Conservation (phyloP, 2,888 invertebrate species). For the Lamellibrachia columna region DNA sequence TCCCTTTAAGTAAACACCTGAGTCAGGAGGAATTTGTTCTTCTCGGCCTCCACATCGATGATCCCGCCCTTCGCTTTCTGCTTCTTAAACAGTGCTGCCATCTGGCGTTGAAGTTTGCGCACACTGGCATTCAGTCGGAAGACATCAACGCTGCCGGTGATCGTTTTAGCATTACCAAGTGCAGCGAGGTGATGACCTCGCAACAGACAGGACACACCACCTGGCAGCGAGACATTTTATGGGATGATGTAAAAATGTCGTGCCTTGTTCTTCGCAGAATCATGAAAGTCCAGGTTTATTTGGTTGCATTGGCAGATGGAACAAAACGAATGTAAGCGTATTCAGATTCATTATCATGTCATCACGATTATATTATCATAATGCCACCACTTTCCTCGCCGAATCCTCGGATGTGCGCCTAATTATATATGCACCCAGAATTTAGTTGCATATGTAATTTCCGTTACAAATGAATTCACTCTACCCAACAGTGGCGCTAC, state of each 20-base stretch:
- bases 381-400: no score
- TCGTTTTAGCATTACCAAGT: constrained; percentile 63
- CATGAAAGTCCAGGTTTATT: neutral
- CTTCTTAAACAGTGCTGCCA: constrained; percentile 78
- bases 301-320: neutral
- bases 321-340: neutral
- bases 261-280: neutral
- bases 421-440: no score
- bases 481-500: no score
- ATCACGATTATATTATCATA: neutral
- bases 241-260: neutral
- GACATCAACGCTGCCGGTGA: constrained; percentile 67
- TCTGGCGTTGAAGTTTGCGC: constrained; percentile 71
- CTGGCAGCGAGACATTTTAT: constrained; percentile 65
- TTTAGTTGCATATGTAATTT: no score
- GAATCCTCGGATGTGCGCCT: no score
- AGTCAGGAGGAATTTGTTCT: constrained; percentile 71
- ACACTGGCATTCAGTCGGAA: constrained; percentile 74
- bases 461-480: no score
- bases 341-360: neutral
- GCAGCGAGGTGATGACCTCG: constrained; percentile 73
- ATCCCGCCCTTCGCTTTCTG: constrained; percentile 87
- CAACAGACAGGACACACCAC: constrained; percentile 88
- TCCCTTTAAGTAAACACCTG: constrained; percentile 37
- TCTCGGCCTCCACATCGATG: constrained; percentile 82